phyloP scores from a whole-genome alignment of 2,888 invertebrate genomes.

The Tuberolachnus salignus region DNA sequence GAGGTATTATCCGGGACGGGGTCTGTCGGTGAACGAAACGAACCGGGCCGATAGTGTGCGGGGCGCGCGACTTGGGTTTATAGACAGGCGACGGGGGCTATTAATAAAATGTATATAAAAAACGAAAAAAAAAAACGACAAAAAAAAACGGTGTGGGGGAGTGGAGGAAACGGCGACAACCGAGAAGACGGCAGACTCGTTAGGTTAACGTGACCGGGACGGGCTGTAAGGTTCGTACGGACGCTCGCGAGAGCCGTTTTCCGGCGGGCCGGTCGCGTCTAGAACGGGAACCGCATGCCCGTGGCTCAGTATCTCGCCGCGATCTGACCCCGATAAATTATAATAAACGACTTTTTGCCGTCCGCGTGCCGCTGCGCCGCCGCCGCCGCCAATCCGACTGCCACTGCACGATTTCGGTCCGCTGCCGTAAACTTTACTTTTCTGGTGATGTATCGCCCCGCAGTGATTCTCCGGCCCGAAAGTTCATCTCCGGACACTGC shows the following conservation, averaged over 20 bases:
- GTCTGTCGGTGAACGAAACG: too few species aligned
- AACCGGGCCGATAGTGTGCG: too few species aligned
- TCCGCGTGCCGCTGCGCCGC: neutral
- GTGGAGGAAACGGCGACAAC: neutral
- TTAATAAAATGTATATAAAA: too few species aligned
- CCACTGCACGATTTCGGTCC: neutral
- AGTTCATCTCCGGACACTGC: neutral
- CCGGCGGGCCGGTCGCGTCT: slow-evolving; percentile 16
- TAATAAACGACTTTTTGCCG: slow-evolving; percentile 29
- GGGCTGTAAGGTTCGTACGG: neutral
- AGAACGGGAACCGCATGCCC: neutral
- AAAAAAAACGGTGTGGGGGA: too few species aligned
- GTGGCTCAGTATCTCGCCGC: neutral
- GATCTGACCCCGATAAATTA: slow-evolving; percentile 26
- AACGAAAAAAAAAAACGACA: too few species aligned
- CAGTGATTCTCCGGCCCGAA: neutral
- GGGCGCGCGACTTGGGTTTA: too few species aligned
- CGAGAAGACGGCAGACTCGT: neutral
- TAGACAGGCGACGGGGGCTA: too few species aligned
- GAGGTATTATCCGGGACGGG: too few species aligned
- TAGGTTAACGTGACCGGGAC: neutral
- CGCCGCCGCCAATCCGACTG: neutral
- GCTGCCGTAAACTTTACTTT: slow-evolving; percentile 21
- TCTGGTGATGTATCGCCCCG: neutral
- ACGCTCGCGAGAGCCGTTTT: neutral